Conservation (phyloP, 2,113 vertebrate species). For the Struthidea cinerea region DNA sequence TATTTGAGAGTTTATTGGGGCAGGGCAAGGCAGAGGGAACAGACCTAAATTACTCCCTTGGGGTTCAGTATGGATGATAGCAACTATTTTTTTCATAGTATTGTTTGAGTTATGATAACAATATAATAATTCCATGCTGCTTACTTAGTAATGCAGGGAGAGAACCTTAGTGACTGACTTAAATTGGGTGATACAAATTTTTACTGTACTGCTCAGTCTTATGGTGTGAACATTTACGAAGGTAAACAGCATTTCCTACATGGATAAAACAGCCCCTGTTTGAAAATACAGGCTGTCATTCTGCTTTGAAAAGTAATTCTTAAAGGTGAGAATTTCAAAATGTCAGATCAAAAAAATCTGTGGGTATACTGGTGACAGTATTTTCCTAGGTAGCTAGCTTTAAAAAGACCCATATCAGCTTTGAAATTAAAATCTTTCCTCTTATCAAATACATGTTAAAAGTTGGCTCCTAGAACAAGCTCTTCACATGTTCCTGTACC, state of each 20-base stretch:
- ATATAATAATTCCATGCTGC: neutral
- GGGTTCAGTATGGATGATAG: neutral
- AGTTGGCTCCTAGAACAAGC: neutral
- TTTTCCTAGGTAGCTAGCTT: neutral
- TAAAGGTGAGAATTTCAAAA: neutral
- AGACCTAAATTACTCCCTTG: neutral
- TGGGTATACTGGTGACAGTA: neutral
- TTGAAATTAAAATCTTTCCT: neutral
- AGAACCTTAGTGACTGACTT: neutral
- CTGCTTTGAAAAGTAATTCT: neutral
- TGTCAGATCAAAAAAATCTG: neutral
- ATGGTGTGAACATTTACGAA: neutral
- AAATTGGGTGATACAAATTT: neutral
- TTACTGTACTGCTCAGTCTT: neutral
- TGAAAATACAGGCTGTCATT: neutral
- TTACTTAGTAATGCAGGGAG: neutral
- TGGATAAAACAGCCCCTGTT: neutral
- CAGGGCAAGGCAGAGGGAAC: neutral
- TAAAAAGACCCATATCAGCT: neutral
- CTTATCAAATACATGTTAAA: neutral
- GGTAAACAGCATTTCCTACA: neutral
- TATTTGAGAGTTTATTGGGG: neutral
- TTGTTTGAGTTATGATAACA: neutral
- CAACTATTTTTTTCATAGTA: neutral
- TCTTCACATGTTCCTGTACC: neutral